Evolutionary conservation across 2,113 vertebrate genomes (phyloP).

Genomic region (Etheostoma cragini): DNA sequence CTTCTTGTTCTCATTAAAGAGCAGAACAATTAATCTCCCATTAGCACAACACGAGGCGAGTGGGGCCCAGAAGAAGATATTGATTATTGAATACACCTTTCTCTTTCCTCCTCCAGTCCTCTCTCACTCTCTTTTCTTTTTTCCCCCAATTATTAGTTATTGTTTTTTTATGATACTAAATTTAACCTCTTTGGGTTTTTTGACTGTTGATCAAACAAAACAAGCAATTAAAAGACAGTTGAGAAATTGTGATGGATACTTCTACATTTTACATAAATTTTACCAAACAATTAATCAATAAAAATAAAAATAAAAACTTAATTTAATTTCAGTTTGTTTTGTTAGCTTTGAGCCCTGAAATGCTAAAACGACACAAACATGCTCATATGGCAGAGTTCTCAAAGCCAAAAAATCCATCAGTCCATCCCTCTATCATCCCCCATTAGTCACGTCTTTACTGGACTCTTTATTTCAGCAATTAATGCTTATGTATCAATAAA

Average conservation of each 20-base stretch:
- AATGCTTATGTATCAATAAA: constrained; percentile 48
- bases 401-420: not conserved
- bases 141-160: not conserved
- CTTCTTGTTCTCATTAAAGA: constrained; percentile 43
- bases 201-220: not conserved
- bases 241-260: too few species aligned
- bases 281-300: not conserved
- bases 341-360: not conserved
- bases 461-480: constrained; percentile 34
- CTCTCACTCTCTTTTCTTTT: not conserved
- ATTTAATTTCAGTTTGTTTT: not conserved
- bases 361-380: constrained; percentile 16
- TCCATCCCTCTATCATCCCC: constrained; percentile 24
- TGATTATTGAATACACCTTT: constrained; percentile 38
- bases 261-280: not conserved
- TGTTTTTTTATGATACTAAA: not conserved
- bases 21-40: constrained; percentile 50
- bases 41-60: constrained; percentile 20
- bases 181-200: not conserved
- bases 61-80: constrained; percentile 27
- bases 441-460: constrained; percentile 31
- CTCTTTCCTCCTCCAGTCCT: not conserved
- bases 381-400: not conserved
- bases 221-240: not conserved
- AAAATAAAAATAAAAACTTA: too few species aligned